These are phyloP conservation scores for Acestrorhynchus altus DNA, from an alignment of 2,797 vertebrate genomes.

Conservation along the genomic window DNA sequence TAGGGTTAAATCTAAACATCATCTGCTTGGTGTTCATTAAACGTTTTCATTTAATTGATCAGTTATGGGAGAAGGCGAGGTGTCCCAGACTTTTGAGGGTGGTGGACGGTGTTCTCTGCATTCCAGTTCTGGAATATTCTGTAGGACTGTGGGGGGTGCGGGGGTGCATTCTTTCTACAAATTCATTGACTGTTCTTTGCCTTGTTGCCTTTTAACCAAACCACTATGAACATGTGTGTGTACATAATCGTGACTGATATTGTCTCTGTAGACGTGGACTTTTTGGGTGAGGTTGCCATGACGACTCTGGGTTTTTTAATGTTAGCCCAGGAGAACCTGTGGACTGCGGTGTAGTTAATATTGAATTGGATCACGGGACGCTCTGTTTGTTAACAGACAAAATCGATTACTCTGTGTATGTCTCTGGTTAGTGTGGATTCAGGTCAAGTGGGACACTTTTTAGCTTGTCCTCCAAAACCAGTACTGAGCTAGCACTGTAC, in stretches of 20 bases:
- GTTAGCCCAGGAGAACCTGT: conserved; percentile 57
- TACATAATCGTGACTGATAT: neutral
- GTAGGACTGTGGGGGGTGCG: neutral
- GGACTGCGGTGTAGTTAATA: conserved; percentile 28
- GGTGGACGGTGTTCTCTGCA: neutral
- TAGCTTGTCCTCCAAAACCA: too few species aligned
- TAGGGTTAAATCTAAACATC: too few species aligned
- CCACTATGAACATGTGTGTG: conserved; percentile 43
- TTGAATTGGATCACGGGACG: neutral
- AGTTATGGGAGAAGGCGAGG: neutral
- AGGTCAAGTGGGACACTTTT: neutral
- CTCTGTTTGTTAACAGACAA: neutral
- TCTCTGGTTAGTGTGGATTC: neutral
- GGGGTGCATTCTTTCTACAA: neutral
- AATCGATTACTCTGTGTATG: neutral
- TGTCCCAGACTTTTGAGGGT: neutral
- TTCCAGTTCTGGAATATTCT: neutral
- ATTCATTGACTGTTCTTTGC: neutral
- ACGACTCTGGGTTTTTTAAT: conserved; percentile 60
- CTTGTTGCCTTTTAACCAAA: conserved; percentile 39
- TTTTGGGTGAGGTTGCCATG: conserved; percentile 31
- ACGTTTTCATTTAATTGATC: neutral
- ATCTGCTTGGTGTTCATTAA: too few species aligned
- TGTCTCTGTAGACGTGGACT: neutral
- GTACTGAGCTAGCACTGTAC: too few species aligned